Evolutionary conservation across 37 sponge, comb jelly and placozoan genomes (phyloP).

Genomic region (Theonella swinhoei): DNA sequence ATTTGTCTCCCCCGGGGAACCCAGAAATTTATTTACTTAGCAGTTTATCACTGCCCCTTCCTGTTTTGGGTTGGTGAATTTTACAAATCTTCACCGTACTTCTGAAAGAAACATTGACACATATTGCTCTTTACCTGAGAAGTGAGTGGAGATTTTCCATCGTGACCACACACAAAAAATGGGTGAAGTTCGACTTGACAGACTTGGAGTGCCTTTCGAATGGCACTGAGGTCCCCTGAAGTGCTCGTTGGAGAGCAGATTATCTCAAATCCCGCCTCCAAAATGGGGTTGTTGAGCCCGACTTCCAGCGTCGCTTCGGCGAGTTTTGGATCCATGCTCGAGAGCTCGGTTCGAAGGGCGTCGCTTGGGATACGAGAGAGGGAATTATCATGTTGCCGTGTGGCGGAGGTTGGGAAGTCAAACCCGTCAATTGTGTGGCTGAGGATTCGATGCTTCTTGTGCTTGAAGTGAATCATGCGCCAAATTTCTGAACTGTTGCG

Average conservation of each 20-base stretch:
- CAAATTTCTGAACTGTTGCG: slow-evolving; percentile 54
- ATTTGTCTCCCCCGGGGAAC: too few species aligned
- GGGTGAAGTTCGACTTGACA: slow-evolving; percentile 86
- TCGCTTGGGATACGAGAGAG: slow-evolving; percentile 60
- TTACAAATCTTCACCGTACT: too few species aligned
- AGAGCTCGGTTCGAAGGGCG: slow-evolving; percentile 4
- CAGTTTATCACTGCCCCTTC: too few species aligned
- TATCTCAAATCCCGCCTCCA: slow-evolving; percentile 83
- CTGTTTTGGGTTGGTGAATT: too few species aligned
- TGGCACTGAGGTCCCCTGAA: slow-evolving; percentile 22
- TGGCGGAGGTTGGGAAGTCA: slow-evolving; percentile 13
- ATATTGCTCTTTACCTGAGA: slow-evolving; percentile 60
- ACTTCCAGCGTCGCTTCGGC: slow-evolving; percentile 71
- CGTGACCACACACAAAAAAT: slow-evolving; percentile 76
- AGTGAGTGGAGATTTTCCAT: slow-evolving; percentile 62
- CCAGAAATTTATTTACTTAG: too few species aligned
- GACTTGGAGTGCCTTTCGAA: slow-evolving; percentile 59
- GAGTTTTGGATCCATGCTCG: slow-evolving; percentile 13
- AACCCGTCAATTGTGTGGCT: slow-evolving; percentile 59
- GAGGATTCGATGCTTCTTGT: slow-evolving; percentile 54
- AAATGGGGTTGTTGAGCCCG: slow-evolving; percentile 71
- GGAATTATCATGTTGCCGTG: slow-evolving; percentile 1
- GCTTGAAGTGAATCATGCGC: slow-evolving; percentile 84
- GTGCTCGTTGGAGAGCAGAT: slow-evolving; percentile 63
- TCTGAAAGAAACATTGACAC: too few species aligned